Evolutionary conservation across 92 coral and sea anemone genomes (phyloP).

Genomic region (Pocillopora grandis): DNA sequence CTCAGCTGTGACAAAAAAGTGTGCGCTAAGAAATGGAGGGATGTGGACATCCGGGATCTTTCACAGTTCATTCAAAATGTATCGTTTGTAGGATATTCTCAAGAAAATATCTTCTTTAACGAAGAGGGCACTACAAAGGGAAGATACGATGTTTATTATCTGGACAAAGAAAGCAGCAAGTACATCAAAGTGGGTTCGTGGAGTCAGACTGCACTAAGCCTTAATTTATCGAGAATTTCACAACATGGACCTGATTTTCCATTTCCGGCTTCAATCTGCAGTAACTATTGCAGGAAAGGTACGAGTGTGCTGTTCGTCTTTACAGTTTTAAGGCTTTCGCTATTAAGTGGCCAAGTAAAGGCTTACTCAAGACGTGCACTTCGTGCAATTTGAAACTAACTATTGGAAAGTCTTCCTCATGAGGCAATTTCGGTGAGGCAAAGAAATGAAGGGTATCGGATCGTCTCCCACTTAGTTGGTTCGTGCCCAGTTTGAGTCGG

Average conservation of each 20-base stretch:
- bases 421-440: no score
- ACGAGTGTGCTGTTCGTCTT: background rate
- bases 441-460: no score
- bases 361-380: no score
- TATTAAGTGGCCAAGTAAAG: no score
- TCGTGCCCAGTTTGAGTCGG: no score
- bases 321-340: background rate
- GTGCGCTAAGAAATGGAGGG: conserved; percentile 31
- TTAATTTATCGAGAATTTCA: conserved; percentile 12
- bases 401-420: no score
- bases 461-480: no score
- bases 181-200: conserved; percentile 54
- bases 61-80: conserved; percentile 51
- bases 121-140: conserved; percentile 49
- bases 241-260: conserved; percentile 2
- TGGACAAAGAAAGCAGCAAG: conserved; percentile 27
- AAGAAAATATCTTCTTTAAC: conserved; percentile 37
- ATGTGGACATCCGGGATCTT: conserved; percentile 43
- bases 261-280: conserved; percentile 52
- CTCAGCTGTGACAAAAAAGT: conserved; percentile 48
- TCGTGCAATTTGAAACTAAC: no score
- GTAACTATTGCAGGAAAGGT: conserved; percentile 58
- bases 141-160: conserved; percentile 44
- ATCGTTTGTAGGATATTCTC: conserved; percentile 50
- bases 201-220: conserved; percentile 19